These are phyloP conservation scores for Nemurella pictetii DNA, from an alignment of 2,888 invertebrate genomes.

Conservation along the genomic window DNA sequence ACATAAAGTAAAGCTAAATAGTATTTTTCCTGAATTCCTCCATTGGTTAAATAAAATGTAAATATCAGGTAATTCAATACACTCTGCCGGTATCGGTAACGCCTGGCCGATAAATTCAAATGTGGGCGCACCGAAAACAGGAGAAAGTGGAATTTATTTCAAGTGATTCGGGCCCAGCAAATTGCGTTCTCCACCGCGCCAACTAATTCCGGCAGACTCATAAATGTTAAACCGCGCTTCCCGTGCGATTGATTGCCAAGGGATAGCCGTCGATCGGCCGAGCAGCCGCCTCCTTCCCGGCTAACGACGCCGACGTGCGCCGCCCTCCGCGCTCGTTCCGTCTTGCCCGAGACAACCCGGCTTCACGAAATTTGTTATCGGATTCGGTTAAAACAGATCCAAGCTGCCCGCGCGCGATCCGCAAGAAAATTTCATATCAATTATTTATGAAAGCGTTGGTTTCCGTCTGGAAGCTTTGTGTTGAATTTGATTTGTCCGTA, in stretches of 20 bases:
- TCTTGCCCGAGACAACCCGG: background rate
- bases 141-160: background rate
- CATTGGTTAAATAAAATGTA: background rate
- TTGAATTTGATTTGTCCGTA: slow-evolving; percentile 25
- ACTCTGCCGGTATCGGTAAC: background rate
- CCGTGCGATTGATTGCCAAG: background rate
- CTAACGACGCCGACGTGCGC: background rate
- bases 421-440: slow-evolving; percentile 11
- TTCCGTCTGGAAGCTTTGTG: slow-evolving; percentile 2
- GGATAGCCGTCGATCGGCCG: background rate
- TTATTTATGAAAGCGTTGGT: slow-evolving; percentile 23
- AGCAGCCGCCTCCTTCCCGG: background rate
- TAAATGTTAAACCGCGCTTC: background rate
- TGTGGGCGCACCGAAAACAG: background rate
- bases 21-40: background rate
- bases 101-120: background rate
- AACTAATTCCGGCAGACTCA: background rate
- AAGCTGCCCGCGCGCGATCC: background rate
- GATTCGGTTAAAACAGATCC: background rate
- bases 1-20: background rate
- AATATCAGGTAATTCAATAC: background rate
- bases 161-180: background rate
- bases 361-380: slow-evolving; percentile 2
- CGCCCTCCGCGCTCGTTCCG: background rate
- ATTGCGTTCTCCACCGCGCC: background rate